Base-by-base conservation (phyloP, 2,113 vertebrate species). In the Psettodes erumei region DNA sequence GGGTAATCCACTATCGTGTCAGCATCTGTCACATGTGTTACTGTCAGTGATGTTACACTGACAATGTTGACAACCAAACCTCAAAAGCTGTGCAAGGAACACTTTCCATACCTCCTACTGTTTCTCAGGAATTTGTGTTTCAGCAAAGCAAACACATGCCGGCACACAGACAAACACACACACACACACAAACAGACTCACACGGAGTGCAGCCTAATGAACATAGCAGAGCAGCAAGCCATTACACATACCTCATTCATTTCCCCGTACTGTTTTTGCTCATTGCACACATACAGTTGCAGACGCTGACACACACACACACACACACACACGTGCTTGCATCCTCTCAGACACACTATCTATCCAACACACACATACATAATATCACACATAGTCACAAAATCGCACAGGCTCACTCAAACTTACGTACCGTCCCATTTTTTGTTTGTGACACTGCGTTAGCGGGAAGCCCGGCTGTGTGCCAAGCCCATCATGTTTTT, bases 391-490 rank as follows among this genome's bases (percentile, higher is more conserved):
- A 5, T 63, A 51, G 72, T 77, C 81, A 75, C 76, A 68, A 60
- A 85, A 53, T 82, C 35, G 1, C 84, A 85, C 75, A 48, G 72
- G 45, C 75, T n/a, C 10, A 28, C 78, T 79, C 66, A 43, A 45
- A 76, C 66, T 78, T 84, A 47, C 62, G 37, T 77, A 62, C 61
- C 2, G 60, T 86, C 71, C 77, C 71, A 27, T 83, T 89, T 77
- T 53, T 78, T 75, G 87, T 93, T 90, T 93, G 89, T 92, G 90
- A 87, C 85, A 75, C 70, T 32, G 79, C 79, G 50, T 85, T 89
- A 92, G 90, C 83, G 81, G 91, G 90, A 88, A 90, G 85, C 84
- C 85, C 74, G 88, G 82, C 90, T 88, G 84, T 83, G 83, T 86
- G 87, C 87, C 89, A 82, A 85, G 82, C 89, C 88, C 79, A 33